These are phyloP conservation scores for Leptothorax acervorum DNA, from an alignment of 2,888 invertebrate species.

Conservation along the genomic window DNA sequence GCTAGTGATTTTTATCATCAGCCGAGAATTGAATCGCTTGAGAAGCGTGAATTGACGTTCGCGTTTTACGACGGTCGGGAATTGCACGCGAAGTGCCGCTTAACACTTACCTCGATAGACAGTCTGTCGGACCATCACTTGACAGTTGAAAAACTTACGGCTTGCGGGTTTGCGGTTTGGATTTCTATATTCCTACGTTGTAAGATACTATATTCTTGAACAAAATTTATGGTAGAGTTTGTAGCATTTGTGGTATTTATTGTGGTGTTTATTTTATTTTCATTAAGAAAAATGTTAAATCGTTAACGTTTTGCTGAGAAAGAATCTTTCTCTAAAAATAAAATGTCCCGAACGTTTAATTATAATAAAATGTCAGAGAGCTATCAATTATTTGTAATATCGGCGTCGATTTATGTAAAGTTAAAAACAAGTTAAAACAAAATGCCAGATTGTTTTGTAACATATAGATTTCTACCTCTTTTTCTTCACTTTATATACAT, in stretches of 20 bases:
- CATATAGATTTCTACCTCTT: neutral
- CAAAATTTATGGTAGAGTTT: conserved; percentile 7
- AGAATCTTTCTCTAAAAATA: neutral
- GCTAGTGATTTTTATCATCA: conserved; percentile 18
- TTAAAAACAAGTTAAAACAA: neutral
- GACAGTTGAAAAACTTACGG: conserved; percentile 34
- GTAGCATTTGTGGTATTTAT: neutral
- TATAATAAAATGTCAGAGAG: conserved; percentile 11
- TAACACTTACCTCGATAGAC: conserved; percentile 13
- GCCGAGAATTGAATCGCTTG: conserved; percentile 3
- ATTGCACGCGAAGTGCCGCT: conserved; percentile 7
- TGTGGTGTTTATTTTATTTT: neutral
- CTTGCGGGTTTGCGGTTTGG: conserved; percentile 36
- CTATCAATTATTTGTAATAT: neutral
- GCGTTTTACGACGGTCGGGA: conserved; percentile 23
- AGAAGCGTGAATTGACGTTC: conserved; percentile 24
- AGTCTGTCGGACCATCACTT: neutral
- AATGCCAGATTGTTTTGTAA: neutral
- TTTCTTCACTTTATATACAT: neutral
- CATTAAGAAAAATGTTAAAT: neutral
- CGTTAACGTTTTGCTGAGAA: neutral
- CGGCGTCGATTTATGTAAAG: neutral
- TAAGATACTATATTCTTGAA: conserved; percentile 6
- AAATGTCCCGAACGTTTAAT: neutral
- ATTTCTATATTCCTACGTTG: conserved; percentile 27